Conservation (phyloP, 1,140 invertebrate species). For the Formica exsecta region DNA sequence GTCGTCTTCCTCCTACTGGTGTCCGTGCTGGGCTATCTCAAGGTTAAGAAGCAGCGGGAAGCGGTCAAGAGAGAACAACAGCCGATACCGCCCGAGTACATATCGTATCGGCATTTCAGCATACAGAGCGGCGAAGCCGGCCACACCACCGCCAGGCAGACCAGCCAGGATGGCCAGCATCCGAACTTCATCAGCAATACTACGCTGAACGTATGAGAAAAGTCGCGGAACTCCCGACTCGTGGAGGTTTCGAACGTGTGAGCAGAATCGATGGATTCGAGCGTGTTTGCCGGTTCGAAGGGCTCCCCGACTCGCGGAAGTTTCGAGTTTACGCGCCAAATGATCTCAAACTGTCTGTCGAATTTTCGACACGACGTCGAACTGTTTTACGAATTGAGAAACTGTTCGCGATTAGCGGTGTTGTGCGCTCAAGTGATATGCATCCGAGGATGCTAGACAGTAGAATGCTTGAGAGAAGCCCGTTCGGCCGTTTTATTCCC, state of each 20-base stretch:
- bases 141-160: slow-evolving; percentile 65
- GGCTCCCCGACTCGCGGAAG: slow-evolving; percentile 68
- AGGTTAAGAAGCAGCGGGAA: slow-evolving; percentile 94
- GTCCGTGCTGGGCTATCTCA: slow-evolving; percentile 93
- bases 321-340: slow-evolving; percentile 54
- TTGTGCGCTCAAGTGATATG: slow-evolving; percentile 35
- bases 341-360: slow-evolving; percentile 16
- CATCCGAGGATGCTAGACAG: not conserved
- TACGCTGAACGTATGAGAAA: slow-evolving; percentile 80
- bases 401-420: slow-evolving; percentile 14
- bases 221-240: slow-evolving; percentile 75
- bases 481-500: slow-evolving; percentile 21
- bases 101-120: slow-evolving; percentile 90
- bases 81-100: slow-evolving; percentile 89
- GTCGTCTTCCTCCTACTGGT: slow-evolving; percentile 94
- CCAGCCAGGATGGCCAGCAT: slow-evolving; percentile 75
- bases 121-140: slow-evolving; percentile 83
- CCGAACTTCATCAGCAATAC: slow-evolving; percentile 76
- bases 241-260: slow-evolving; percentile 76
- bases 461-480: not conserved
- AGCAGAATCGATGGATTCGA: slow-evolving; percentile 33
- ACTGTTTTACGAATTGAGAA: slow-evolving; percentile 23
- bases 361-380: slow-evolving; percentile 25
- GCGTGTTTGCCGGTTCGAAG: slow-evolving; percentile 47
- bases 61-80: slow-evolving; percentile 90